Evolutionary conservation across 2,797 vertebrate genomes (phyloP).

Genomic region (Prionace glauca): DNA sequence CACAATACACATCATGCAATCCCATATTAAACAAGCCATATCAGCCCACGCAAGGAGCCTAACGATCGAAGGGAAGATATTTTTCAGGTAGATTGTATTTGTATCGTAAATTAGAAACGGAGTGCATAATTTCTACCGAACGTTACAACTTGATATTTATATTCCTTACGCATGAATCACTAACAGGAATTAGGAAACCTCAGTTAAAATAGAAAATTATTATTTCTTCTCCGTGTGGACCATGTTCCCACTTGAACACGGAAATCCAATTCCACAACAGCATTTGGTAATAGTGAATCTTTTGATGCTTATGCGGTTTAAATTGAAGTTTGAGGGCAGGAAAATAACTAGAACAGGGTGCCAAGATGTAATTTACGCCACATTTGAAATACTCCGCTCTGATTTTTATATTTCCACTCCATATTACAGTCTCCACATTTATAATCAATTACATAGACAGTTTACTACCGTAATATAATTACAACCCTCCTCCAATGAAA

Average conservation of each 20-base stretch:
- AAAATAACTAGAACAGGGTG: background rate
- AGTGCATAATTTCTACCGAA: background rate
- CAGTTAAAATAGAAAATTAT: background rate
- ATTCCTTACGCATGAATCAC: background rate
- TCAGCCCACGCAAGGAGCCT: background rate
- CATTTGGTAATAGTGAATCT: background rate
- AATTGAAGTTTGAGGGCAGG: background rate
- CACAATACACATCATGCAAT: background rate
- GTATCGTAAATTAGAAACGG: background rate
- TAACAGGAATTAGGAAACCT: background rate
- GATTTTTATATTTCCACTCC: background rate
- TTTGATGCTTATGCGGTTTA: background rate
- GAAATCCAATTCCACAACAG: background rate
- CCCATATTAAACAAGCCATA: background rate
- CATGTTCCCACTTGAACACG: background rate
- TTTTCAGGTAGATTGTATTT: background rate
- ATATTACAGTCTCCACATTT: background rate
- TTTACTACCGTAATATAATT: background rate
- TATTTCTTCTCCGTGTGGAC: too few species aligned
- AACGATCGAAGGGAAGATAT: background rate
- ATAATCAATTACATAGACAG: background rate
- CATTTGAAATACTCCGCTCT: background rate
- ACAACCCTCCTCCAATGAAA: background rate
- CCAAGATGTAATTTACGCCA: background rate
- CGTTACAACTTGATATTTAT: background rate